A percentile compares a stretch with the other conserved stretches of the same genome.
These are phyloP conservation scores for Pagrus major DNA, from an alignment of 2,113 vertebrate genomes.

Conservation along the genomic window DNA sequence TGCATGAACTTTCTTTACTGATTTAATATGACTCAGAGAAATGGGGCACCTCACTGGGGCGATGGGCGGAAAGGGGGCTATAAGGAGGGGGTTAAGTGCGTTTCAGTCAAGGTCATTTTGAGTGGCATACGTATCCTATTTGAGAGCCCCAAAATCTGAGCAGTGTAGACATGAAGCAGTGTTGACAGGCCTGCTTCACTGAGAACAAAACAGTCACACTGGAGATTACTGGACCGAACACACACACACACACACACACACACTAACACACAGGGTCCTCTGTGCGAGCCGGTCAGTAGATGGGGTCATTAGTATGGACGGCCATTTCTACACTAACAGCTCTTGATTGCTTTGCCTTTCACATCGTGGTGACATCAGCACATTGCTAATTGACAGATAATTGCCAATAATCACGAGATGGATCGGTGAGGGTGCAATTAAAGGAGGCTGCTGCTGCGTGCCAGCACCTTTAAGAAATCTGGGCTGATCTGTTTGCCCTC, in stretches of 20 bases:
- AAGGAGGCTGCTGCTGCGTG: conserved; percentile 34
- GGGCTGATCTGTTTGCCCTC: conserved; percentile 13
- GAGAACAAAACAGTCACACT: conserved; percentile 34
- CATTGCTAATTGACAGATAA: conserved; percentile 79
- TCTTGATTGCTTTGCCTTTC: conserved; percentile 75
- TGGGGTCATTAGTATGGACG: conserved; percentile 66
- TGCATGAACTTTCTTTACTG: conserved; percentile 6
- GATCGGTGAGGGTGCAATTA: conserved; percentile 67
- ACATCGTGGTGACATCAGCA: conserved; percentile 76
- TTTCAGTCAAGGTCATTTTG: conserved; percentile 52
- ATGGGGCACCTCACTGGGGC: conserved; percentile 48
- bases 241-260: conserved; percentile 12
- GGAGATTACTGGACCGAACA: conserved; percentile 27
- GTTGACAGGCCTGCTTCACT: conserved; percentile 54
- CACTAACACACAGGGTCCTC: conserved; percentile 5
- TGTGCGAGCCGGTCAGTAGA: conserved; percentile 36
- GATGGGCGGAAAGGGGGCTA: conserved; percentile 7
- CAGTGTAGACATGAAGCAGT: conserved; percentile 46
- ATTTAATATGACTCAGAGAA: conserved; percentile 40
- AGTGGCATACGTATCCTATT: conserved; percentile 49
- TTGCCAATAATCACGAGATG: conserved; percentile 74
- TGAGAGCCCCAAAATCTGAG: conserved; percentile 31
- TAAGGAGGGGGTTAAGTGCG: conserved; percentile 54
- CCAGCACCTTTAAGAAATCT: conserved; percentile 38
- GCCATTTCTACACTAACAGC: conserved; percentile 60